These are phyloP conservation scores for Mantis religiosa DNA, from an alignment of 2,888 invertebrate genomes.

Conservation along the genomic window DNA sequence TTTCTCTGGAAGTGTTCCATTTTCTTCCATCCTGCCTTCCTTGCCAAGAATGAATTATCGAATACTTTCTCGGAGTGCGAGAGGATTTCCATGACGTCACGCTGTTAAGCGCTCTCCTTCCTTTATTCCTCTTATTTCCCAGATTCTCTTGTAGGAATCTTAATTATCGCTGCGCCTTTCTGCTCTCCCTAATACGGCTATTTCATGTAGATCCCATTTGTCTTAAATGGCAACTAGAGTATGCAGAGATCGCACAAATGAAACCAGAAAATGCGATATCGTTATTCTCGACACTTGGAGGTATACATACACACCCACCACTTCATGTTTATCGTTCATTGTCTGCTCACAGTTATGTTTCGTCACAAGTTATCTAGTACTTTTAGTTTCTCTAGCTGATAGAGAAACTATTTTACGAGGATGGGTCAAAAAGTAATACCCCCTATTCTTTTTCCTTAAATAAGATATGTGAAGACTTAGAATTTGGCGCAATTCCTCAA, in stretches of 20 bases:
- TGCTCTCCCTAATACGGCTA: neutral
- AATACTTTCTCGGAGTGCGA: neutral
- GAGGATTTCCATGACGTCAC: neutral
- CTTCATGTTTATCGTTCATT: too few relatives aligned
- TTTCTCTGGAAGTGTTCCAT: neutral
- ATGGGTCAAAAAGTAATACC: too few relatives aligned
- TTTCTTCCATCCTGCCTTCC: neutral
- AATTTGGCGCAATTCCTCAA: too few relatives aligned
- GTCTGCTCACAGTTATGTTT: too few relatives aligned
- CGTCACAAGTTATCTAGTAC: too few relatives aligned
- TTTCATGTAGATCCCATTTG: neutral
- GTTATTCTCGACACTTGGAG: too few relatives aligned
- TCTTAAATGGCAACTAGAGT: neutral
- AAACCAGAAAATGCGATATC: too few relatives aligned
- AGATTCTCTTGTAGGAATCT: neutral
- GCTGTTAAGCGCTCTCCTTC: neutral
- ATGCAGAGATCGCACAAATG: neutral
- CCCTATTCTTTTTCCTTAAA: too few relatives aligned
- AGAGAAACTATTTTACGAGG: too few relatives aligned
- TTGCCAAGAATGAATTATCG: neutral
- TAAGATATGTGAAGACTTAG: too few relatives aligned
- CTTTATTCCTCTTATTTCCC: neutral
- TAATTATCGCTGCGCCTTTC: neutral
- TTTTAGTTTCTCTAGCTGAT: too few relatives aligned
- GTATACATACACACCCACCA: too few relatives aligned